phyloP scores from a whole-genome alignment of 2,113 vertebrate species.

The Vidua macroura region DNA sequence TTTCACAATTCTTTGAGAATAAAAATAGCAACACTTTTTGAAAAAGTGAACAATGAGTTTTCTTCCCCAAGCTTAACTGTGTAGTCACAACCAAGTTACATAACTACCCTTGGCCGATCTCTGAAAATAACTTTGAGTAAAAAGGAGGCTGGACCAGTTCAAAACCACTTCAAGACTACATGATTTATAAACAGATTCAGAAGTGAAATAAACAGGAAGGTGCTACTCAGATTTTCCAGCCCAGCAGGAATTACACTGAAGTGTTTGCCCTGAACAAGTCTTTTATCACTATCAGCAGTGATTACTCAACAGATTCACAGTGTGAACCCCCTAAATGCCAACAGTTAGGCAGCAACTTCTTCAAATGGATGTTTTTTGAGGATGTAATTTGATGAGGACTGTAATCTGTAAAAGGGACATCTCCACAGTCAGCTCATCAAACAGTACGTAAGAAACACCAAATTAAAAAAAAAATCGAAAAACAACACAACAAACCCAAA shows the following conservation, averaged over 20 bases:
- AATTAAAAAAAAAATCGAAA: neutral
- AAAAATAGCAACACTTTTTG: neutral
- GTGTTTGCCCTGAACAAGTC: neutral
- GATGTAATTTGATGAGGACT: neutral
- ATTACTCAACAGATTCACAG: neutral
- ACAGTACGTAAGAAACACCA: neutral
- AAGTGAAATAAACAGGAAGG: constrained; percentile 34
- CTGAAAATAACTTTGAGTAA: neutral
- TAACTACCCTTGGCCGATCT: neutral
- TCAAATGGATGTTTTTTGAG: neutral
- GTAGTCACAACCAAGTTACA: neutral
- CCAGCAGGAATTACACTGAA: neutral
- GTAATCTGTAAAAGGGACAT: neutral
- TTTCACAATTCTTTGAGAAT: neutral
- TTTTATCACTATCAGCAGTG: neutral
- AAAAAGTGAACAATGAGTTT: neutral
- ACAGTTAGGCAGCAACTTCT: neutral
- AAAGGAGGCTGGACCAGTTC: neutral
- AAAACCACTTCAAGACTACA: neutral
- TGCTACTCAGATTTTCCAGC: neutral
- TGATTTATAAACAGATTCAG: neutral
- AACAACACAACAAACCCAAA: neutral
- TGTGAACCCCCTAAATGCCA: neutral
- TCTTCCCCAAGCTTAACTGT: neutral
- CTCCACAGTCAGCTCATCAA: neutral